Base-by-base conservation (phyloP, 2,113 vertebrate genomes). In the Caranx ignobilis region DNA sequence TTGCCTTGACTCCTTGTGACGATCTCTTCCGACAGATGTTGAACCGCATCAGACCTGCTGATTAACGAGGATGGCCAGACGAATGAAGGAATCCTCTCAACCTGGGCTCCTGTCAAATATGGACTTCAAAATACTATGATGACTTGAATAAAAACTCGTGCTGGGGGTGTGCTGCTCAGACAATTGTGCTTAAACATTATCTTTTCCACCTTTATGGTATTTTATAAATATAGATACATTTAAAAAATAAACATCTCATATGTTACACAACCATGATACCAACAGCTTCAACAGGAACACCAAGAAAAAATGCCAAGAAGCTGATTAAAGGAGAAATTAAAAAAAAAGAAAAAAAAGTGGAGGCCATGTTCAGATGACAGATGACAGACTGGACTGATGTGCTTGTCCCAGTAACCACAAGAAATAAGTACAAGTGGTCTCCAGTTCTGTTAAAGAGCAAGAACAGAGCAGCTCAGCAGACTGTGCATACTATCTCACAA, bases 1-100 rank as follows among this genome's bases (percentile, higher is more conserved):
- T 60, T 68, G 71, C 75, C 83, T 74, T 11, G 72, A 87, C 89
- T 88, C 77, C 87, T 86, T 81, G 81, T 70, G 86, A 85, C 82
- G 63, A 87, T 86, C 82, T 85, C 64, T 65, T 66, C 79, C 21
- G 75, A 86, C 93, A 94, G 91, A 93, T 92, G 91, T 84, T 88
- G 71, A 90, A 88, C 61, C 31, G 60, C 78, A 70, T 87, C 88
- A 85, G 87, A 87, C 86, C 79, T 54, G 88, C 86, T 75, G 91
- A 90, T 88, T 74, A 82, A 83, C 68, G 59, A 89, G 77, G 65
- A 86, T 68, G 57, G 76, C 71, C 47, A 37, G 77, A 83, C 76
- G 37, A 70, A 83, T 13, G 19, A 43, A 70, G 83, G 78, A 84
- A 81, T 84, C 76, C 62, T 79, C 66, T 45, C 65, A 56, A 62